Evolutionary conservation across 1,140 invertebrate species (phyloP), one percentile per base, ranked within the genome.

Genomic region (Pachyrhynchus sulphureomaculatus): DNA sequence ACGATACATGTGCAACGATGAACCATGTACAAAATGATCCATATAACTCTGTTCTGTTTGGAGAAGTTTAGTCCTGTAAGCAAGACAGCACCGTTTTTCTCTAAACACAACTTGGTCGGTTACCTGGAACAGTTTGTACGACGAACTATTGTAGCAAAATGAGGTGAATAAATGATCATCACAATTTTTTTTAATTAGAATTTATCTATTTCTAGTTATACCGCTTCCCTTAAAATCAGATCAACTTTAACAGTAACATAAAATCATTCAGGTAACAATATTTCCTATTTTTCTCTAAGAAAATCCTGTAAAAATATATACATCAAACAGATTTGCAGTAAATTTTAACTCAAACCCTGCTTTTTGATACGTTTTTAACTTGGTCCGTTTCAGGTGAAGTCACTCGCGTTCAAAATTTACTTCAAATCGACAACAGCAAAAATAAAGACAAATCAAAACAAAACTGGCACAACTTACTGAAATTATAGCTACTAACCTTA

Each of bases 251-350:
- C 39, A 57, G 44, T 51, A 53, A 57, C 41, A 57, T 37, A 57
- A 58, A 59, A 12, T 58, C 21, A 26, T 52, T 59, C 33, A 59
- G 57, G 47, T 59, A 59, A 59, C 57, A 59, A 59, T 59, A 45
- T 56, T 56, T 41, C 10, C 42, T 39, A 49, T 21, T 39, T 48
- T 41, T 32, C 34, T 45, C 39, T 54, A 54, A 42, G 2, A 42
- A 17, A 17, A 52, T 13, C 33, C 12, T 52, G 10, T 33, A 56
- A 56, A 42, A 49, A 58, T 58, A 58, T 58, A 13, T 58, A 58
- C 55, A 58, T 20, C 53, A 32, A 33, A 17, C 15, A 26, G 44
- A 47, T 47, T 47, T 47, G 26, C 4, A 47, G 21, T 29, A 47
- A 47, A 26, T 29, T 1, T 47, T 47, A 9, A 23, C 5, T 23